Evolutionary conservation across 2,797 vertebrate genomes (phyloP), one percentile per base, ranked within the genome.

Genomic region (Sparidentex hasta): DNA sequence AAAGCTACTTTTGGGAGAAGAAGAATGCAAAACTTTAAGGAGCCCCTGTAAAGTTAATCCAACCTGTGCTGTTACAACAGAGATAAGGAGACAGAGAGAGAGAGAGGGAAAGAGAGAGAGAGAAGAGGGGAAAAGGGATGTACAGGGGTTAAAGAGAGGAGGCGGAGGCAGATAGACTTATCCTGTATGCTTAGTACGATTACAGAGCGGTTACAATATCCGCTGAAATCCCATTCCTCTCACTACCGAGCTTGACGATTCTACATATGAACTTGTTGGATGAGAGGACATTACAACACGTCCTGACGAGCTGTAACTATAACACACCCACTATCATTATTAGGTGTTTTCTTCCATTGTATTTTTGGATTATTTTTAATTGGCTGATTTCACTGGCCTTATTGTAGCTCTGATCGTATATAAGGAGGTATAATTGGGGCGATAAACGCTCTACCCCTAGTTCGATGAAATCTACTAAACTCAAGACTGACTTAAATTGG

Each of bases 221-320:
- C 55, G 18, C 66, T 81, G 64, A 71, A 67, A 82, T 90, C 80
- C 61, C 65, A 68, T 71, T 71, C 50, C 78, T 75, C 59, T 72
- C 67, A 65, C 77, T 69, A 54, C 70, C 69, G 50, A 74, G 74
- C 41, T 61, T 43, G 47, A 54, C 20, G 46, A 51, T 67, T 76
- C 11, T 69, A 63, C 65, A 51, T 73, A 61, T 52, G 50, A 65
- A 71, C 55, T 81, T 67, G 50, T 43, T 43, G 50, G 23, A 66
- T 52, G 21, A 64, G 50, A 29, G 33, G 55, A 56, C 6, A 55
- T 75, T 23, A 72, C 23, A 76, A 65, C 29, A 68, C 29, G 58
- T 57, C 54, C 65, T 50, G 25, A 5, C 17, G 25, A 61, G 54
- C 13, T 54, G 67, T 11, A 23, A n/a, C 56, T 41, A 17, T 27